Percentiles rank a stretch among this genome's conserved stretches.
These are phyloP conservation scores for Glyphotaelius pellucidus DNA, from an alignment of 2,888 invertebrate species.

Conservation along the genomic window DNA sequence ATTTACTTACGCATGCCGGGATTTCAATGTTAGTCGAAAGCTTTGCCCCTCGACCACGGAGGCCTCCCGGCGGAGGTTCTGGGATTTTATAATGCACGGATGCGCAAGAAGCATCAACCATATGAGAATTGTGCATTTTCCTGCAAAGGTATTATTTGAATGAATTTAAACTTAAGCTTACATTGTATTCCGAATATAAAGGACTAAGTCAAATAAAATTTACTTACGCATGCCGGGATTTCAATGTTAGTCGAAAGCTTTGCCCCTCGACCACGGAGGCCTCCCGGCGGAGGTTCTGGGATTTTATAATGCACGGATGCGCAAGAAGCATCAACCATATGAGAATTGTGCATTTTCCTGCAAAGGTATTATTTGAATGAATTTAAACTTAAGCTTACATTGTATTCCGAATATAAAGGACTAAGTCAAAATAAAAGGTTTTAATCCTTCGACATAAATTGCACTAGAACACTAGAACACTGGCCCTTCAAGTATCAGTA, in stretches of 20 bases:
- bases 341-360: background rate
- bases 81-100: background rate
- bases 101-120: background rate
- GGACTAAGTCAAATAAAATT: background rate
- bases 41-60: no score
- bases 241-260: no score
- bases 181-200: background rate
- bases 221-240: no score
- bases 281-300: no score
- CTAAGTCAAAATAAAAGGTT: background rate
- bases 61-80: no score
- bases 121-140: background rate
- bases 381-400: background rate
- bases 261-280: no score
- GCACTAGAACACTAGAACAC: background rate
- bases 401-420: background rate
- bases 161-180: background rate
- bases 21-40: no score
- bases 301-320: background rate
- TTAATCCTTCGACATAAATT: background rate
- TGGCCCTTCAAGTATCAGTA: no score
- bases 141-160: background rate
- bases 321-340: background rate
- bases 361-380: background rate
- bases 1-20: no score